phyloP scores from a whole-genome alignment of 2,797 vertebrate species.

The Siniperca scherzeri region DNA sequence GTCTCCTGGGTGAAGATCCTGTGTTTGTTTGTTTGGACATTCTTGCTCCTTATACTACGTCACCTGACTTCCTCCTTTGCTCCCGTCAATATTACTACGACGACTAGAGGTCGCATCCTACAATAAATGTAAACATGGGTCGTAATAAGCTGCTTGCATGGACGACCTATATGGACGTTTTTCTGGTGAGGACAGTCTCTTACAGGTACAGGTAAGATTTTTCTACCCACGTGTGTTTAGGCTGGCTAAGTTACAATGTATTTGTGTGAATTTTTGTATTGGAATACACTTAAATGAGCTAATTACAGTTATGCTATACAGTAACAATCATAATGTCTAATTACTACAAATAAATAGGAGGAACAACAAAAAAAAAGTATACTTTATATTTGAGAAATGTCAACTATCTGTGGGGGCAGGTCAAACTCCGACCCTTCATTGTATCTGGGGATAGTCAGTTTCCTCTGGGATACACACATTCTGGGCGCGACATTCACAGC shows the following conservation, averaged over 20 bases:
- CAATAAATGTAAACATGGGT: too few species aligned
- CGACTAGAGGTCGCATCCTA: too few species aligned
- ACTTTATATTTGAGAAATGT: conserved; percentile 19
- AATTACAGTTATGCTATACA: background rate
- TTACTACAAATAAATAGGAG: background rate
- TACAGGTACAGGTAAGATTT: too few species aligned
- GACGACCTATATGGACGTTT: too few species aligned
- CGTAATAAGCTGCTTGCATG: too few species aligned
- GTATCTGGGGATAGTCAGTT: conserved; percentile 47
- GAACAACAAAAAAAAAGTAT: background rate
- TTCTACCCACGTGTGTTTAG: too few species aligned
- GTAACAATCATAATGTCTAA: background rate
- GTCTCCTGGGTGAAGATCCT: too few species aligned
- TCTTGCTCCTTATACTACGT: too few species aligned
- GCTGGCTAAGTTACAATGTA: background rate
- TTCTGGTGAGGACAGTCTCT: too few species aligned
- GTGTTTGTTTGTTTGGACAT: too few species aligned
- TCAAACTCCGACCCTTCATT: conserved; percentile 33
- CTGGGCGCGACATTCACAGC: conserved; percentile 68
- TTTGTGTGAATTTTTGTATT: background rate
- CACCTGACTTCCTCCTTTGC: too few species aligned
- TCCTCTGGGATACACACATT: conserved; percentile 64
- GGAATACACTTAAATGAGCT: background rate
- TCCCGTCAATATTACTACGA: too few species aligned
- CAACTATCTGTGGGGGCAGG: conserved; percentile 27